These are phyloP conservation scores for Empis livida DNA, from an alignment of 2,888 invertebrate genomes.

Conservation along the genomic window DNA sequence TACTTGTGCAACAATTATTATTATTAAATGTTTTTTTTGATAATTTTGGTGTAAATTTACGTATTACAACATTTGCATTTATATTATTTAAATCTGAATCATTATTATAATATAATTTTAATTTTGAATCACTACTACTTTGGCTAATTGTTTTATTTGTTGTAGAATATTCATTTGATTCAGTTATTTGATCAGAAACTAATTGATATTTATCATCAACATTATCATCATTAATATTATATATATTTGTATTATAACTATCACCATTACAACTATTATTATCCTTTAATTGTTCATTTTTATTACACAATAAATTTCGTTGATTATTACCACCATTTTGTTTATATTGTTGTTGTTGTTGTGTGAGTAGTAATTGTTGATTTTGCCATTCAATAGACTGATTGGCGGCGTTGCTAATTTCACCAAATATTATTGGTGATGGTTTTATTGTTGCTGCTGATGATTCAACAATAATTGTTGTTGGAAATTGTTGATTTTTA, in stretches of 20 bases:
- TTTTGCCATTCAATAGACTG: slow-evolving; percentile 1
- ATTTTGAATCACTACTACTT: background rate
- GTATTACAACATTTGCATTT: slow-evolving; percentile 10
- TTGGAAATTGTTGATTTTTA: too few relatives aligned
- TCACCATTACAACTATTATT: too few relatives aligned
- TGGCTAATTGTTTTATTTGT: background rate
- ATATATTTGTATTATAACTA: too few relatives aligned
- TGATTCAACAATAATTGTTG: background rate
- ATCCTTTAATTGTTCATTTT: too few relatives aligned
- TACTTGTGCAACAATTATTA: background rate
- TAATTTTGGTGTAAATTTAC: slow-evolving; percentile 16
- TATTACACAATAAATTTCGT: too few relatives aligned
- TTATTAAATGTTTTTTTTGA: slow-evolving; percentile 12
- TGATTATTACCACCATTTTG: too few relatives aligned
- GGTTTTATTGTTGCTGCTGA: slow-evolving; percentile 8
- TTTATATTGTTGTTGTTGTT: too few relatives aligned
- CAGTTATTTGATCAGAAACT: background rate
- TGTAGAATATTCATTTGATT: background rate
- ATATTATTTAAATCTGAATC: background rate
- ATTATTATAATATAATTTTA: background rate
- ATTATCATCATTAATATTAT: too few relatives aligned
- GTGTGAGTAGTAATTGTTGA: too few relatives aligned
- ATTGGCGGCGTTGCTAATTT: background rate
- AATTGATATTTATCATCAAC: too few relatives aligned
- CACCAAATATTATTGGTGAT: background rate